These are phyloP conservation scores for Xestia c-nigrum DNA, from an alignment of 2,888 invertebrate genomes.

Conservation along the genomic window DNA sequence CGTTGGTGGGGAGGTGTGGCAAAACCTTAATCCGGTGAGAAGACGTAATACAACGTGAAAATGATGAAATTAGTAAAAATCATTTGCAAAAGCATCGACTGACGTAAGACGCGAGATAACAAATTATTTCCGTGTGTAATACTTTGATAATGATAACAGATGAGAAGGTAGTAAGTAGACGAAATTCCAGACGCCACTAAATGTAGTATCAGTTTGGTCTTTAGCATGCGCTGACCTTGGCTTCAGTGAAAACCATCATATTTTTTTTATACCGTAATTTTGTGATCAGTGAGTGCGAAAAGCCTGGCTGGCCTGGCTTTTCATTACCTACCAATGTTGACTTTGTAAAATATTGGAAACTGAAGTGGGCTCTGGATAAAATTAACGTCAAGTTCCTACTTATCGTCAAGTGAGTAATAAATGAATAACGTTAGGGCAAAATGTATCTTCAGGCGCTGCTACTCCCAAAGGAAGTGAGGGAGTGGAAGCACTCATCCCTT, in stretches of 20 bases:
- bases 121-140: constrained; percentile 18
- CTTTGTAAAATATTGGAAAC: neutral
- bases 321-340: neutral
- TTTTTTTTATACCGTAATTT: neutral
- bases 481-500: neutral
- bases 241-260: too few species aligned
- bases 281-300: neutral
- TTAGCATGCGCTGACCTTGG: neutral
- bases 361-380: neutral
- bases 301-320: neutral
- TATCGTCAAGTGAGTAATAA: neutral
- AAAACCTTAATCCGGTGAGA: neutral
- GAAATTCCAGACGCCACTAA: constrained; percentile 5
- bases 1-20: neutral
- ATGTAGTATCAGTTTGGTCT: neutral
- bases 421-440: neutral
- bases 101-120: constrained; percentile 32
- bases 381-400: neutral
- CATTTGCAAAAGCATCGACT: neutral
- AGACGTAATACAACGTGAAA: constrained; percentile 18
- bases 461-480: too few species aligned
- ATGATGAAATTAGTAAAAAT: constrained; percentile 13
- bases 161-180: constrained; percentile 5
- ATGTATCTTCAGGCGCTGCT: neutral
- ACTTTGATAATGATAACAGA: constrained; percentile 17